Conservation (phyloP, 92 coral and sea anemone genomes). For the Siderastrea radians region DNA sequence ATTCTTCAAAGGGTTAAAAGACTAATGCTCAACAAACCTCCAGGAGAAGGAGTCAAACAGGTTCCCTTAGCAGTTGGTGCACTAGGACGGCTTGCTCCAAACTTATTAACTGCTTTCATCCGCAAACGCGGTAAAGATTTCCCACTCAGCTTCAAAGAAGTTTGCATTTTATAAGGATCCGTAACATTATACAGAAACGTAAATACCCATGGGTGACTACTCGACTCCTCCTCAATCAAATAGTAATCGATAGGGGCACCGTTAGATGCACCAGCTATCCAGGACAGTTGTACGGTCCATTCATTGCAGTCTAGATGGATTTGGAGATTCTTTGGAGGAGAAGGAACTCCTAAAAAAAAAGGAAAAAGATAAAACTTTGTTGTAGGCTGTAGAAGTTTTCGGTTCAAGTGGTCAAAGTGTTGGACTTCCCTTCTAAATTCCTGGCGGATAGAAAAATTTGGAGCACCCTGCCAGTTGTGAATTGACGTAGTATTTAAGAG, state of each 20-base stretch:
- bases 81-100: conserved; percentile 30
- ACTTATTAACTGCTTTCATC: conserved; percentile 19
- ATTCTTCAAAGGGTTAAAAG: no score
- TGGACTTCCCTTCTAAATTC: no score
- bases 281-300: not conserved
- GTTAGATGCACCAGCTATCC: not conserved
- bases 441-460: no score
- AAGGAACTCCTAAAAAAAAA: not conserved
- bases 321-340: conserved; percentile 19
- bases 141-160: not conserved
- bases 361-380: no score
- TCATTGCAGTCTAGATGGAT: conserved; percentile 12
- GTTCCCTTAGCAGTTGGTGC: not conserved
- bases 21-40: not conserved
- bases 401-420: no score
- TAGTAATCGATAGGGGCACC: conserved; percentile 22
- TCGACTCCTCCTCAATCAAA: conserved; percentile 18
- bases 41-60: not conserved
- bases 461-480: no score
- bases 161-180: not conserved
- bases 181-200: not conserved
- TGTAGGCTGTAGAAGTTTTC: no score
- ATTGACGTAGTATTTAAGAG: no score
- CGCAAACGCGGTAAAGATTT: conserved; percentile 26
- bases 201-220: conserved; percentile 8